These are phyloP conservation scores for Ictidomys tridecemlineatus DNA, from an alignment of 2,113 vertebrate genomes.

Conservation along the genomic window DNA sequence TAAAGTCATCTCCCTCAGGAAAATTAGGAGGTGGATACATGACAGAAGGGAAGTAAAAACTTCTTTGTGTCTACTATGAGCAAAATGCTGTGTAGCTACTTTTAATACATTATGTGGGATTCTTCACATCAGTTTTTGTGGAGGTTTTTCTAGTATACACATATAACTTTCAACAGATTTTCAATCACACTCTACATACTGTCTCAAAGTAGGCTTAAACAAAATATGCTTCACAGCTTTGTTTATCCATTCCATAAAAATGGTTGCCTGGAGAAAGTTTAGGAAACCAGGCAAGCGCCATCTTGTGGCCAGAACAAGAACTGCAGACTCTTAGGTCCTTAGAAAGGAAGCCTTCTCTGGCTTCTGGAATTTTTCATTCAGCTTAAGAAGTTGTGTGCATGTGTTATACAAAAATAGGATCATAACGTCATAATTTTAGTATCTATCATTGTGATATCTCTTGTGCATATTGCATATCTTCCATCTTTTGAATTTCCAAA, in stretches of 20 bases:
- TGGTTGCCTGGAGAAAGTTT: constrained; percentile 43
- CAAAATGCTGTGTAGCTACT: background rate
- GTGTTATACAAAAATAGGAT: background rate
- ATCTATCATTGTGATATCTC: background rate
- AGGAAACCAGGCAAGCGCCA: background rate
- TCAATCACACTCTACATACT: constrained; percentile 2
- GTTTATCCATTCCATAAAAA: constrained; percentile 62
- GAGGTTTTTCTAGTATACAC: background rate
- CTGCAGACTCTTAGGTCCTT: background rate
- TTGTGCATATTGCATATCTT: background rate
- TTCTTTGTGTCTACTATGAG: background rate
- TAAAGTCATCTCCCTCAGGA: background rate
- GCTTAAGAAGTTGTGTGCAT: background rate
- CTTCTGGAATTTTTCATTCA: constrained; percentile 40
- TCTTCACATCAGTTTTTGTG: background rate
- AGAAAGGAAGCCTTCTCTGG: background rate
- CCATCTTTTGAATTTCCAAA: constrained; percentile 43
- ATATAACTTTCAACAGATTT: background rate
- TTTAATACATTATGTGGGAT: background rate
- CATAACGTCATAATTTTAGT: constrained; percentile 3
- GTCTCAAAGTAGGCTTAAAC: background rate
- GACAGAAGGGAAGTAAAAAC: constrained; percentile 10
- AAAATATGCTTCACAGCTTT: constrained; percentile 51
- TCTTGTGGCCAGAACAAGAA: constrained; percentile 60
- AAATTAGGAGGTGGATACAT: constrained; percentile 27